Conservation (phyloP, 2,113 vertebrate species). For the Mesitornis unicolor region DNA sequence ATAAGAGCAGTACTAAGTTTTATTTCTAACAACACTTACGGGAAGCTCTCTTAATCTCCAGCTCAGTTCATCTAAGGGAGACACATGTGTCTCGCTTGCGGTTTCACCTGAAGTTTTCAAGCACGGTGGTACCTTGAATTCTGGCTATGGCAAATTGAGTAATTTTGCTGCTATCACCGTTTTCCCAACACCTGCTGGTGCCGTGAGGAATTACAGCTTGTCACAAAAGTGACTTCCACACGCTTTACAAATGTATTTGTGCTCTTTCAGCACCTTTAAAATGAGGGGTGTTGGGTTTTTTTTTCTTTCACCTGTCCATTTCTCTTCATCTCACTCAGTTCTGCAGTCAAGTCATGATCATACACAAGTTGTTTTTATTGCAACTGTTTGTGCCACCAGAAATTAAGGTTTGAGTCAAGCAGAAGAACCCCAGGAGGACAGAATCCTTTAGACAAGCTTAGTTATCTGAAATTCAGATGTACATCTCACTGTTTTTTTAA, state of each 20-base stretch:
- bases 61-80: neutral
- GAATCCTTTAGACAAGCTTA: neutral
- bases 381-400: neutral
- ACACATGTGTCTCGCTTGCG: neutral
- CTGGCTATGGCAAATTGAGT: neutral
- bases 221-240: neutral
- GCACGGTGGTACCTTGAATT: neutral
- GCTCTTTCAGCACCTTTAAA: neutral
- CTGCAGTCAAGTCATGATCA: neutral
- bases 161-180: neutral
- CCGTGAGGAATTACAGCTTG: neutral
- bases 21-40: neutral
- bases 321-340: neutral
- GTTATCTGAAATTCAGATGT: neutral
- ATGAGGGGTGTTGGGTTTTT: neutral
- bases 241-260: rapidly evolving
- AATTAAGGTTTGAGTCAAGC: neutral
- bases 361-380: neutral
- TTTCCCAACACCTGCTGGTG: neutral
- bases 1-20: neutral
- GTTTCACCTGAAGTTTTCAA: neutral
- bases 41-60: neutral
- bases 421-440: neutral
- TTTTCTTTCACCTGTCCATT: neutral
- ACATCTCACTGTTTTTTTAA: neutral